Evolutionary conservation across 2,113 vertebrate genomes (phyloP).

Genomic region (Glaucidium brasilianum): DNA sequence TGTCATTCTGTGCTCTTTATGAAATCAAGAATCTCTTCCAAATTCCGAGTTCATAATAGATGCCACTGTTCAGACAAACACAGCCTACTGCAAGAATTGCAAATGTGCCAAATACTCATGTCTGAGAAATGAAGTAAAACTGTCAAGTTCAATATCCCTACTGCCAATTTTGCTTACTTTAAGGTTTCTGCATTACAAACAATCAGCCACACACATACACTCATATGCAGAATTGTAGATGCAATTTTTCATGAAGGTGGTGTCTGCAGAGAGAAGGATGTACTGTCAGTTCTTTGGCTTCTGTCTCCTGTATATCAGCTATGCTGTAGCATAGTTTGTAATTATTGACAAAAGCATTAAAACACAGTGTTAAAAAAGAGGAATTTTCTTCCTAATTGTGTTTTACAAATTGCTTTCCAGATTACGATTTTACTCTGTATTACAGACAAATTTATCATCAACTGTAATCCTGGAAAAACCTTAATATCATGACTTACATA

Average conservation of each 20-base stretch:
- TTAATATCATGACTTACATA: not conserved
- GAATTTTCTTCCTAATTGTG: not conserved
- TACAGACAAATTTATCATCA: not conserved
- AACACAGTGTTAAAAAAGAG: not conserved
- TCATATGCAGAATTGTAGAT: not conserved
- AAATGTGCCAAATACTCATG: not conserved
- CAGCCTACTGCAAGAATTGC: not conserved
- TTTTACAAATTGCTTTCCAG: not conserved
- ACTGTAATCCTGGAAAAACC: not conserved
- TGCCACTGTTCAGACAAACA: not conserved
- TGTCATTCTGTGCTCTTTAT: not conserved
- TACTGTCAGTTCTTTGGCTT: not conserved
- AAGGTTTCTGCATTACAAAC: not conserved
- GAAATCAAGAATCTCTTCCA: not conserved
- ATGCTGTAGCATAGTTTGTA: not conserved
- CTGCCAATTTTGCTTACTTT: not conserved
- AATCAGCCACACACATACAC: not conserved
- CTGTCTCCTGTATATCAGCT: not conserved
- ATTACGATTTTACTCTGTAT: not conserved
- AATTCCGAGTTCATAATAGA: not conserved
- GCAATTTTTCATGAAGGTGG: not conserved
- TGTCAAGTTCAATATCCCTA: not conserved
- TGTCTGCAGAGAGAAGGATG: not conserved
- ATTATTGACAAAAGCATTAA: not conserved
- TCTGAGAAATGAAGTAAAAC: not conserved